A percentile compares a stretch with the other conserved stretches of the same genome.
These are phyloP conservation scores for Microcebus griseorufus DNA, from an alignment of 2,113 vertebrate species.

Conservation along the genomic window DNA sequence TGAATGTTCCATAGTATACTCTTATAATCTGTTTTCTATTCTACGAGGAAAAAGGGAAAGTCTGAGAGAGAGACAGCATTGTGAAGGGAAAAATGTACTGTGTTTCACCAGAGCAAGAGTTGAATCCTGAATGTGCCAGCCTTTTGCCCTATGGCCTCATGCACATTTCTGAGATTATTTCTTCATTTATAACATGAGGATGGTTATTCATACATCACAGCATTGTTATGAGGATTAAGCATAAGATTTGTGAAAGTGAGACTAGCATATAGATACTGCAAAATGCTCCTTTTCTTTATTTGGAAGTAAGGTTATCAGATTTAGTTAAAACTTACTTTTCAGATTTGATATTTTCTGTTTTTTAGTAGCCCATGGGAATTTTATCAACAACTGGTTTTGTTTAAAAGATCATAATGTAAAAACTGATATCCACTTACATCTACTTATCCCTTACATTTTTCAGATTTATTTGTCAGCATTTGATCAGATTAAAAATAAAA, in stretches of 20 bases:
- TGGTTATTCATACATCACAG: slow-evolving; percentile 5
- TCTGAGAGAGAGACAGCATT: not conserved
- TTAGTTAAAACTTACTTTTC: not conserved
- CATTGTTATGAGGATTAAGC: not conserved
- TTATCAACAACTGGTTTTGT: too few relatives aligned
- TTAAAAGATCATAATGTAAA: too few relatives aligned
- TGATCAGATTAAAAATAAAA: too few relatives aligned
- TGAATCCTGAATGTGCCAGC: not conserved
- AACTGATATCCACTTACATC: too few relatives aligned
- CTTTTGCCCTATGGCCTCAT: not conserved
- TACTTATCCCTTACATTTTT: too few relatives aligned
- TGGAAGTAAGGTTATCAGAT: not conserved
- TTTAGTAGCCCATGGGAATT: too few relatives aligned
- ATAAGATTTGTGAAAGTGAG: not conserved
- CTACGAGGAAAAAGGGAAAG: not conserved
- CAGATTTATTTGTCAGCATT: too few relatives aligned
- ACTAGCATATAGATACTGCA: not conserved
- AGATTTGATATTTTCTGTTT: too few relatives aligned
- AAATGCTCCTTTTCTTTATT: not conserved
- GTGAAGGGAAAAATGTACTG: not conserved
- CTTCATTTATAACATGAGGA: not conserved
- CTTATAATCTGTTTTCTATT: not conserved
- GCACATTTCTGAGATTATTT: not conserved
- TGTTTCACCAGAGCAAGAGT: not conserved
- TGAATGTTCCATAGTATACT: not conserved